These are phyloP conservation scores for Crenichthys baileyi DNA, from an alignment of 2,797 vertebrate genomes.

Conservation along the genomic window DNA sequence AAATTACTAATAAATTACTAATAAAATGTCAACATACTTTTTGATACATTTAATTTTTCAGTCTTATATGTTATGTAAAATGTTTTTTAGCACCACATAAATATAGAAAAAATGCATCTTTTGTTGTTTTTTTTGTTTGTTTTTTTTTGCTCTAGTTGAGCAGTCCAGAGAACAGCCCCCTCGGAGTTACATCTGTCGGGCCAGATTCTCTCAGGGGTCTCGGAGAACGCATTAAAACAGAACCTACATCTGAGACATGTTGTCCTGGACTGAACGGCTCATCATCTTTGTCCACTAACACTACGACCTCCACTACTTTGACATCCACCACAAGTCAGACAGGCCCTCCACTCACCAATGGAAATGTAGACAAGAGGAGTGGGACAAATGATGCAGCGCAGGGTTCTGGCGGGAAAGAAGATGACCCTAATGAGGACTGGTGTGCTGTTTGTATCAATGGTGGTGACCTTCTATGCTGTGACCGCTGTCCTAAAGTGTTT, in stretches of 20 bases:
- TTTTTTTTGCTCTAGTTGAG: conserved; percentile 84
- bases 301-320: conserved; percentile 58
- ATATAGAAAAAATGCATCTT: too few species aligned
- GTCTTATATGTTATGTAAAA: not conserved
- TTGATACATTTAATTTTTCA: not conserved
- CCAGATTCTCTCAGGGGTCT: conserved; percentile 85
- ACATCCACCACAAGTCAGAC: conserved; percentile 8
- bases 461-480: conserved; percentile 95
- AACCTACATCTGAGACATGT: conserved; percentile 79
- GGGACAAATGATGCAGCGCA: conserved; percentile 48
- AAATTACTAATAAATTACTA: too few species aligned
- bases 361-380: conserved; percentile 81
- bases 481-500: conserved; percentile 98
- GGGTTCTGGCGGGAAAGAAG: conserved; percentile 84
- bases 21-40: not conserved
- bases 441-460: conserved; percentile 98
- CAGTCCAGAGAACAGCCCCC: conserved; percentile 92
- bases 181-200: conserved; percentile 78
- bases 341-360: conserved; percentile 84
- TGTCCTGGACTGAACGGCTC: conserved; percentile 79
- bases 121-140: not conserved
- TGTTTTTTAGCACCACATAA: not conserved
- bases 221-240: conserved; percentile 90
- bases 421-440: conserved; percentile 99
- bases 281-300: conserved; percentile 33